phyloP scores from a whole-genome alignment of 2,888 invertebrate species.

The Eristalinus sepulchralis region DNA sequence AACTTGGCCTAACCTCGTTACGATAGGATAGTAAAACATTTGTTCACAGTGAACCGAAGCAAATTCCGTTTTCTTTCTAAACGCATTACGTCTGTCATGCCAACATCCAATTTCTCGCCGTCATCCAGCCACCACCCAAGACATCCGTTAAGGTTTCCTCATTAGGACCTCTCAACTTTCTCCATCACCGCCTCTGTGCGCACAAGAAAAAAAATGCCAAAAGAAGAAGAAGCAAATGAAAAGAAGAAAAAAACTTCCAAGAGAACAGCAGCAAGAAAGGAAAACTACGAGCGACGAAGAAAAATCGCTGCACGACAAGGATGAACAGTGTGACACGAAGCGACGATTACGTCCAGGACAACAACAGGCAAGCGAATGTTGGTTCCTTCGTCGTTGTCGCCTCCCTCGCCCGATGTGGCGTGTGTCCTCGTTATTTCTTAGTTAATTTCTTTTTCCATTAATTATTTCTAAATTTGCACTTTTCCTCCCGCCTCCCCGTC shows the following conservation, averaged over 20 bases:
- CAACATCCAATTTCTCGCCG: neutral
- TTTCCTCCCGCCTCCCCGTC: neutral
- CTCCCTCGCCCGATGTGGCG: neutral
- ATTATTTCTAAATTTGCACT: slow-evolving; percentile 69
- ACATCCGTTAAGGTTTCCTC: neutral
- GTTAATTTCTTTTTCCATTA: slow-evolving; percentile 68
- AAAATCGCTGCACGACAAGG: neutral
- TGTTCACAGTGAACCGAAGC: neutral
- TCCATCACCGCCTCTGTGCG: no score
- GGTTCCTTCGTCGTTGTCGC: neutral
- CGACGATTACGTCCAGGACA: slow-evolving; percentile 6
- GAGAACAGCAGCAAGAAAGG: neutral
- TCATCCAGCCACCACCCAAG: neutral
- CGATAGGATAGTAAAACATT: neutral
- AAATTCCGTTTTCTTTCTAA: neutral
- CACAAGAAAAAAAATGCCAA: no score
- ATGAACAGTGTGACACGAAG: neutral
- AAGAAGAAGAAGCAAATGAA: neutral
- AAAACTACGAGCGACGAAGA: slow-evolving; percentile 15
- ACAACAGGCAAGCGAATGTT: slow-evolving; percentile 9
- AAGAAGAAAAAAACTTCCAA: neutral
- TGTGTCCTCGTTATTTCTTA: slow-evolving; percentile 62
- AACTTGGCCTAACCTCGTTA: neutral
- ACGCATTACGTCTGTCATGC: neutral
- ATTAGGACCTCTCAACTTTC: neutral